Evolutionary conservation across 2,888 invertebrate genomes (phyloP), one percentile per base, ranked within the genome.

Genomic region (Cataglyphis cursor): DNA sequence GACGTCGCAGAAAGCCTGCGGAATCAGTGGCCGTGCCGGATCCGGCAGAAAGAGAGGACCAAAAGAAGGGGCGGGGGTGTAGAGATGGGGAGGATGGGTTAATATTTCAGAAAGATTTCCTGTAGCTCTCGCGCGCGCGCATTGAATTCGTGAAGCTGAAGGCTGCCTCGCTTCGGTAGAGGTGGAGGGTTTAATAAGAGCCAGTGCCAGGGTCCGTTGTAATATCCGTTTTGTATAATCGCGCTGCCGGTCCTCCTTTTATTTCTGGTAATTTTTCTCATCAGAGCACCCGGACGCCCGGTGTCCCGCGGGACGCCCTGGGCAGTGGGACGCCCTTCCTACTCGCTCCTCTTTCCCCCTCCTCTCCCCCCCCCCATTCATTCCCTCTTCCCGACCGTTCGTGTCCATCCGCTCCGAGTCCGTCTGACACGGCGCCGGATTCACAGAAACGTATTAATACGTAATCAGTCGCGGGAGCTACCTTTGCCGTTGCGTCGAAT

Each of bases 381-480:
- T n/a, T 75, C 83, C 35, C 78, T 68, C 64, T 72, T 61, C 81
- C 38, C 75, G 87, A 51, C 74, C 75, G 54, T 87, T 84, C 88
- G 57, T 66, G 78, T 83, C 81, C 86, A 88, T 85, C 88, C 88
- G 82, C 59, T 90, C 86, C 89, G 85, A 89, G 91, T 89, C 88
- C 85, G 91, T 91, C 90, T 90, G 91, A 92, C 91, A 90, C n/a
- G 51, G 90, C 89, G 81, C 88, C 85, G 90, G 91, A 93, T 93
- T 92, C 92, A 91, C 90, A 92, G 93, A 92, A 93, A 93, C 92
- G 91, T 93, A 93, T 93, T 93, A 93, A 93, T 93, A 92, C 92
- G 90, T 92, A 93, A 93, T 93, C 93, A 93, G 92, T 91, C 89
- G 78, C 70, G 87, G 89, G 89, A 91, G 85, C 86, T 86, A 87